These are phyloP conservation scores for Andricus quercusramuli DNA, from an alignment of 2,888 invertebrate genomes.

Conservation along the genomic window DNA sequence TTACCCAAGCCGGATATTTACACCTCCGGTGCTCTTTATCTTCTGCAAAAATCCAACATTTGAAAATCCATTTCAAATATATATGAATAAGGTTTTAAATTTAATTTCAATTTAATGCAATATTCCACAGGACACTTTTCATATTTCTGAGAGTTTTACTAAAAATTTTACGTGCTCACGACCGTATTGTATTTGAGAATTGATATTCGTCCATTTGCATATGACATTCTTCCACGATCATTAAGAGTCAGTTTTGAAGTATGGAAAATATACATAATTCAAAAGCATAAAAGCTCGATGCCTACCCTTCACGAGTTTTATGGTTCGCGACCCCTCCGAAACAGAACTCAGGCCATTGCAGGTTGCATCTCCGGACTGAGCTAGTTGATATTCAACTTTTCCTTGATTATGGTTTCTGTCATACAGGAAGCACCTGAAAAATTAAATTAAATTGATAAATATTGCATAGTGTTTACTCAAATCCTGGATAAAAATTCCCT, in stretches of 20 bases:
- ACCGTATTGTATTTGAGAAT: conserved; percentile 18
- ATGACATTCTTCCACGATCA: conserved; percentile 36
- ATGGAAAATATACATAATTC: conserved; percentile 40
- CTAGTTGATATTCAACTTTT: conserved; percentile 83
- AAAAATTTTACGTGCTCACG: conserved; percentile 26
- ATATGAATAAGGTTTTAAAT: background rate
- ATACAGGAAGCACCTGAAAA: conserved; percentile 88
- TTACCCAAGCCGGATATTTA: conserved; percentile 89
- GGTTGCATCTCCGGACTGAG: conserved; percentile 89
- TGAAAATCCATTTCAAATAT: conserved; percentile 41
- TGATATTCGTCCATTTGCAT: conserved; percentile 36
- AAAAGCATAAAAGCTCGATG: conserved; percentile 37
- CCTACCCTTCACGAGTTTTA: conserved; percentile 88
- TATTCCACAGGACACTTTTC: background rate
- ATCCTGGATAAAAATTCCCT: too few species aligned
- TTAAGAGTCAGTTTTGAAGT: conserved; percentile 39
- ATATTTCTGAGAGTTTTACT: conserved; percentile 19
- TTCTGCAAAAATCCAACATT: conserved; percentile 78
- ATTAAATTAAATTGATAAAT: conserved; percentile 30
- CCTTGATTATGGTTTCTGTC: conserved; percentile 75
- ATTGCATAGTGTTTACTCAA: background rate
- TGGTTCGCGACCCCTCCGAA: conserved; percentile 88
- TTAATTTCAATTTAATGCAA: background rate
- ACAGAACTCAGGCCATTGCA: conserved; percentile 88
- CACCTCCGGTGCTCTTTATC: conserved; percentile 88